These are phyloP conservation scores for Exephanes ischioxanthus DNA, from an alignment of 2,888 invertebrate species.

Conservation along the genomic window DNA sequence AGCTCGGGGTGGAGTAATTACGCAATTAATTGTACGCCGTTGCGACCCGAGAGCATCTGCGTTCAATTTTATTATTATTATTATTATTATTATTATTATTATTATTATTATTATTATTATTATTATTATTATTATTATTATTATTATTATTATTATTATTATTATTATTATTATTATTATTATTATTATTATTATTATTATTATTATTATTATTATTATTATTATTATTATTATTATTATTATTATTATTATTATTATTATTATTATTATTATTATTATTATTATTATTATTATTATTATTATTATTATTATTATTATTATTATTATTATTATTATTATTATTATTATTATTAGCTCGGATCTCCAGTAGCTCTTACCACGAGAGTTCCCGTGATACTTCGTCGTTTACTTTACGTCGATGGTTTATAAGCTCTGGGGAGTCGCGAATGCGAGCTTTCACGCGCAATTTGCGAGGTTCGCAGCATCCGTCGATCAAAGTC, in stretches of 20 bases:
- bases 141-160: too few relatives aligned
- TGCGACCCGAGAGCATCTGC: not conserved
- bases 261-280: not conserved
- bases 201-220: not conserved
- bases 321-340: not conserved
- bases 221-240: not conserved
- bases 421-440: not conserved
- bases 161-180: too few relatives aligned
- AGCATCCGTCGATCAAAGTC: not conserved
- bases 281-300: not conserved
- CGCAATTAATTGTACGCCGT: not conserved
- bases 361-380: slow-evolving; percentile 22
- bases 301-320: not conserved
- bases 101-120: too few relatives aligned
- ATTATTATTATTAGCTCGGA: not conserved
- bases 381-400: slow-evolving; percentile 48
- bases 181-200: not conserved
- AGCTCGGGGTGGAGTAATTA: not conserved
- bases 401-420: slow-evolving; percentile 24
- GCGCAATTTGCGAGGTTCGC: slow-evolving; percentile 9
- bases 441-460: slow-evolving; percentile 17
- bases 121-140: too few relatives aligned
- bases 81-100: too few relatives aligned
- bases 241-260: not conserved
- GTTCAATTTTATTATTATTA: not conserved